These are phyloP conservation scores for Luperina nickerlii DNA, from an alignment of 2,888 invertebrate genomes.

Conservation along the genomic window DNA sequence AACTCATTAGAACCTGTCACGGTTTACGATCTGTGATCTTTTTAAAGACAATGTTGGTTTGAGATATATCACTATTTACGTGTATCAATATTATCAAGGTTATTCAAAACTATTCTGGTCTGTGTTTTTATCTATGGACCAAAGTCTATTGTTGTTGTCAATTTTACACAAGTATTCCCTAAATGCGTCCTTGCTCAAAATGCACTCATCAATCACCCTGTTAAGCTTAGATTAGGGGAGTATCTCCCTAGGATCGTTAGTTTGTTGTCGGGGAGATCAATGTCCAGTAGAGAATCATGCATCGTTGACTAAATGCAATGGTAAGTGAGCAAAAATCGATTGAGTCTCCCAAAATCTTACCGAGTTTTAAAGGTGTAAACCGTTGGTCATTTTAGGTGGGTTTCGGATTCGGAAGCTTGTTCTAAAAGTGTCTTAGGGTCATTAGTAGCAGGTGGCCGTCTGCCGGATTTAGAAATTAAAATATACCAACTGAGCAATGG, in stretches of 20 bases:
- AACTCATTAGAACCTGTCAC: slow-evolving; percentile 21
- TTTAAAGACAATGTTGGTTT: not conserved
- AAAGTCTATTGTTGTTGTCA: slow-evolving; percentile 14
- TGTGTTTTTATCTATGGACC: not conserved
- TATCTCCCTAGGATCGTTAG: slow-evolving; percentile 27
- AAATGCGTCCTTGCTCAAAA: slow-evolving; percentile 27
- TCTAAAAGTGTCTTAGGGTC: slow-evolving; percentile 1
- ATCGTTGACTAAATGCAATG: slow-evolving; percentile 5
- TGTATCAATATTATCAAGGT: slow-evolving; percentile 3
- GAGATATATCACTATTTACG: no score
- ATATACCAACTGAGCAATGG: slow-evolving; percentile 3
- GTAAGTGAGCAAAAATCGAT: slow-evolving; percentile 6
- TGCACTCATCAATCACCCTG: slow-evolving; percentile 50
- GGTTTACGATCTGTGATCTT: slow-evolving; percentile 24
- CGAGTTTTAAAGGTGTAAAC: not conserved
- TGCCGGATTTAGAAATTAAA: slow-evolving; percentile 9
- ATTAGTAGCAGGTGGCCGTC: slow-evolving; percentile 22
- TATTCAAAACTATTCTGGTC: not conserved
- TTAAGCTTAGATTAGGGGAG: slow-evolving; percentile 38
- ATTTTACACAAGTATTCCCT: slow-evolving; percentile 38
- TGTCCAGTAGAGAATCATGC: slow-evolving; percentile 19
- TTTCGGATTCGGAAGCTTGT: not conserved
- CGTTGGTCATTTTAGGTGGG: not conserved
- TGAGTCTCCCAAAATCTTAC: not conserved
- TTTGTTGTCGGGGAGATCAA: slow-evolving; percentile 47